Base-by-base conservation (phyloP, 2,888 invertebrate genomes). In the Rhimphoctona megacephalus region DNA sequence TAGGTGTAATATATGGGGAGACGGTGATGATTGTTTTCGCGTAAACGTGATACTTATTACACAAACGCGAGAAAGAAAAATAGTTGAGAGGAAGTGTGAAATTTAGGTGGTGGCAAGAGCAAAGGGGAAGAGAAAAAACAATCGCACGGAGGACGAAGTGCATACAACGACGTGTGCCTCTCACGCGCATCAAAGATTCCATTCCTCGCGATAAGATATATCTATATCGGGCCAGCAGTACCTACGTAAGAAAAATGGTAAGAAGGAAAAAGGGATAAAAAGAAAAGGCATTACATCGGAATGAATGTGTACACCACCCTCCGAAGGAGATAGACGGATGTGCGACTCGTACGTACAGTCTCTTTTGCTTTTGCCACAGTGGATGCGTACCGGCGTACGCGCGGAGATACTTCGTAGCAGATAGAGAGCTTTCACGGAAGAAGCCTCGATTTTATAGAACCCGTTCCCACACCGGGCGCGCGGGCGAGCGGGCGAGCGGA, bases 391-490 rank as follows among this genome's bases (percentile, higher is more conserved):
- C 4, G 52, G 77, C 46, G 30, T 67, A 52, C 46, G 78, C 78
- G 57, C 49, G 61, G 22, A 82, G 87, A 89, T 90, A 83, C 85
- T 87, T 81, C 87, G 89, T 83, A 85, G 83, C 83, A 85, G 91
- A 92, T 91, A 91, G 91, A 90, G 91, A 90, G 91, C 87, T 91
- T 91, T 91, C 91, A 91, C 90, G 91, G 91, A 92, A 92, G 93
- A 91, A 91, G 92, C 92, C 91, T 90, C 92, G 91, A 92, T 94
- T 94, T 93, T 92, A 93, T 91, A 92, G 91, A 94, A 94, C 94
- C 92, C 93, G 94, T 94, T 93, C 91, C 91, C 91, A 88, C 87
- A 89, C 87, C 67, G 54, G 57, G 54, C n/a, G 69, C 39, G 49
- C n/a, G 25, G 54, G 36, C 3, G 36, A 39, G 39, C 54, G 33